phyloP scores from a whole-genome alignment of 2,797 vertebrate species.

The Sebastolobus alascanus region DNA sequence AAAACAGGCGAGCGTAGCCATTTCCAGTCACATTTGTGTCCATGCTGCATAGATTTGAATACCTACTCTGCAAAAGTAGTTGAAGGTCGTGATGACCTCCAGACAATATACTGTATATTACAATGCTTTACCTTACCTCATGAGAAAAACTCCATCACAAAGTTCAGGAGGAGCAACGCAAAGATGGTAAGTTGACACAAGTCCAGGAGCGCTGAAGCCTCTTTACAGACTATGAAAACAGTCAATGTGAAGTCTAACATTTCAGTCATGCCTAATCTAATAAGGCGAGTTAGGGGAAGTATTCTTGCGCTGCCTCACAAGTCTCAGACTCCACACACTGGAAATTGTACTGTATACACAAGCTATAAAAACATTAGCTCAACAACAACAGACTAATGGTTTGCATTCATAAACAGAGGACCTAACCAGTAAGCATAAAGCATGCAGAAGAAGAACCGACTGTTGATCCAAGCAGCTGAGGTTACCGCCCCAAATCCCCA shows the following conservation, averaged over 20 bases:
- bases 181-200: slow-evolving; percentile 21
- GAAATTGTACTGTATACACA: slow-evolving; percentile 60
- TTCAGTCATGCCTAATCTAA: slow-evolving; percentile 64
- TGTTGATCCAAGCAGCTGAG: slow-evolving; percentile 51
- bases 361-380: slow-evolving; percentile 46
- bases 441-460: slow-evolving; percentile 40
- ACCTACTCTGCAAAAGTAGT: slow-evolving; percentile 46
- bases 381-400: slow-evolving; percentile 65
- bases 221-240: slow-evolving; percentile 41
- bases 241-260: slow-evolving; percentile 30
- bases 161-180: slow-evolving; percentile 21
- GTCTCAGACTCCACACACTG: slow-evolving; percentile 35
- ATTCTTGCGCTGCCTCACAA: slow-evolving; percentile 14
- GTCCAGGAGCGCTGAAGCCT: slow-evolving; percentile 22
- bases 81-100: slow-evolving; percentile 71
- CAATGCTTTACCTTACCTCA: slow-evolving; percentile 3
- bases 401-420: slow-evolving; percentile 62
- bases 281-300: slow-evolving; percentile 47
- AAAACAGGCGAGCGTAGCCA: slow-evolving; percentile 64
- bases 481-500: slow-evolving; percentile 46
- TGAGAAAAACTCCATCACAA: slow-evolving; percentile 9
- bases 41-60: slow-evolving; percentile 61
- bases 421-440: slow-evolving; percentile 47
- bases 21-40: slow-evolving; percentile 47
- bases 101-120: slow-evolving; percentile 18